Evolutionary conservation across 2,888 invertebrate genomes (phyloP), one percentile per base, ranked within the genome.

Genomic region (Apamea anceps): DNA sequence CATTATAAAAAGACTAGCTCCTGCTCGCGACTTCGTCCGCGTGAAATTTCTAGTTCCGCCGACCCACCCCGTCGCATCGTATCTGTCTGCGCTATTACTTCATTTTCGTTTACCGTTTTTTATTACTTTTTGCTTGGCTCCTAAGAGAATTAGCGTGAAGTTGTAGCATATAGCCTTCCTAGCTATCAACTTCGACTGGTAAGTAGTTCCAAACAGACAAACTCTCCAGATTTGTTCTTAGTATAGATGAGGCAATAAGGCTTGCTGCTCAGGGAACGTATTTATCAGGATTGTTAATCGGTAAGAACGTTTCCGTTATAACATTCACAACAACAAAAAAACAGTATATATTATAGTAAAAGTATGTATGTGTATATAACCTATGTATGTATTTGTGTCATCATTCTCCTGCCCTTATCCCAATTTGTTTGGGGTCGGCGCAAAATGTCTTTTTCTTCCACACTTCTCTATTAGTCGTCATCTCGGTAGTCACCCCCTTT

Each of bases 1-100:
- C 37, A 73, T 51, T 73, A 60, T 74, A 60, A 60, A 80, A 67
- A 74, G 10, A 21, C 54, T 12, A 12, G 57, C 57, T n/a, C n/a
- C n/a, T 60, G 57, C 5, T 5, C 25, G 57, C n/a, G 12, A 12
- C 57, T n/a, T 57, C 12, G 25, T 57, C 12, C 10, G 57, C 25
- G 25, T 57, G n/a, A 57, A 57, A 57, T n/a, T 57, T 54, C 8
- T 54, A 25, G 57, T n/a, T 57, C 12, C 12, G 4, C n/a, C n/a
- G 25, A 57, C 57, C 4, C 57, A 57, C n/a, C n/a, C 21, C 54
- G 25, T 57, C 25, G 25, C 54, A 57, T 57, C 8, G 54, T 21
- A 25, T 25, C 25, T 45, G n/a, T n/a, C 57, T 12, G 57, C n/a
- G n/a, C n/a, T 60, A 5, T 57, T 57, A 57, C n/a, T 57, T 12